Evolutionary conservation across 2,797 vertebrate genomes (phyloP).

Genomic region (Myotis planiceps): DNA sequence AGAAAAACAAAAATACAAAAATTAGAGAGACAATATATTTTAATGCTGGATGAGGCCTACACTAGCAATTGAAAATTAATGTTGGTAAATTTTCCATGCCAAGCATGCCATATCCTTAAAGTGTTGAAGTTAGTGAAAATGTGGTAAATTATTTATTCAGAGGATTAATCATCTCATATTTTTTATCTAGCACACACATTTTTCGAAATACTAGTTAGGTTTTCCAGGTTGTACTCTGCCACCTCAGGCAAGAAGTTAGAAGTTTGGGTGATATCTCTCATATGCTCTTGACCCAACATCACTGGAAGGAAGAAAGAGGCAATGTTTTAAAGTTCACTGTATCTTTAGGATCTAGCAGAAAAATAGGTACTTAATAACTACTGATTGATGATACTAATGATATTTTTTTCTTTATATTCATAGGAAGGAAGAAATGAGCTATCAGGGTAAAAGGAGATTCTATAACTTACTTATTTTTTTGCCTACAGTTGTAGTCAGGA

Average conservation of each 20-base stretch:
- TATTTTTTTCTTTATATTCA: conserved; percentile 42
- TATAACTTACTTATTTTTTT: neutral
- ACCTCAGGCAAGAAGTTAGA: neutral
- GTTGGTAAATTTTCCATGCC: neutral
- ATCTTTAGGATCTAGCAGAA: conserved; percentile 13
- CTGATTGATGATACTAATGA: neutral
- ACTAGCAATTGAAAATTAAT: conserved; percentile 13
- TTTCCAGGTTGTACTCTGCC: neutral
- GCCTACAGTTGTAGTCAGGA: conserved; percentile 9
- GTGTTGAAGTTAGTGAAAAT: conserved; percentile 3
- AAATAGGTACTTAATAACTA: conserved; percentile 11
- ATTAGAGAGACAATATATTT: conserved; percentile 9
- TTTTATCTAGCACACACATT: neutral
- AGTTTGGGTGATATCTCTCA: conserved; percentile 8
- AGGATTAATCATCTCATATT: neutral
- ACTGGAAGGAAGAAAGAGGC: conserved; percentile 1
- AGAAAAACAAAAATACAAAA: conserved; percentile 52
- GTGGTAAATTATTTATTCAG: conserved; percentile 40
- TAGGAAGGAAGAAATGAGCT: neutral
- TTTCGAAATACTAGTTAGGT: conserved; percentile 29
- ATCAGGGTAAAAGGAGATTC: neutral
- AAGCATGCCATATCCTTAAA: neutral
- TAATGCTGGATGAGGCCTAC: neutral
- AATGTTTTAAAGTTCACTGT: conserved; percentile 30
- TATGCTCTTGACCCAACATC: neutral